Conservation (phyloP, 2,113 vertebrate genomes). For the Ageneiosus marmoratus region DNA sequence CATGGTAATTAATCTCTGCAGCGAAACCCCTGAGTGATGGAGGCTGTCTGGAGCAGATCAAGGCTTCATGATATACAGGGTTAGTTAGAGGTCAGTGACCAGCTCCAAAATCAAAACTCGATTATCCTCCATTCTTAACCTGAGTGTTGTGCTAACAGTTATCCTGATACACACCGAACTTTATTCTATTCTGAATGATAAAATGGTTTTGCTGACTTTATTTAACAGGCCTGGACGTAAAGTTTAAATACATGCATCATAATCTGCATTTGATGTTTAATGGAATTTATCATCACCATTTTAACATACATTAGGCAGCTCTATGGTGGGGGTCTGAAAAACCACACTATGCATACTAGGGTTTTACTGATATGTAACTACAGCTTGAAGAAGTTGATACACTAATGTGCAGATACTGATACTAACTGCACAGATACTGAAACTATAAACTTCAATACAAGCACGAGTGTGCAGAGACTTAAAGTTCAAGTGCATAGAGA, state of each 20-base stretch:
- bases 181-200: background rate
- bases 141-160: background rate
- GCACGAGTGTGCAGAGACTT: background rate
- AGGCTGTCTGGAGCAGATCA: constrained; percentile 22
- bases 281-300: background rate
- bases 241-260: background rate
- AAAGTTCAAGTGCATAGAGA: background rate
- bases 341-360: too few relatives aligned
- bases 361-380: background rate
- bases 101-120: background rate
- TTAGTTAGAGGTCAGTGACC: constrained; percentile 8
- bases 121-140: background rate
- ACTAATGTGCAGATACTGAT: background rate
- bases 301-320: background rate
- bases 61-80: background rate
- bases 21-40: constrained; percentile 10
- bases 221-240: background rate
- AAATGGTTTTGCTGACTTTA: background rate
- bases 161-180: background rate
- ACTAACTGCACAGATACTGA: background rate
- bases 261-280: background rate
- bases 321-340: too few relatives aligned
- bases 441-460: background rate
- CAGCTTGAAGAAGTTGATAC: background rate
- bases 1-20: constrained; percentile 55